These are phyloP conservation scores for Antechinus flavipes DNA, from an alignment of 2,113 vertebrate genomes.

Conservation along the genomic window DNA sequence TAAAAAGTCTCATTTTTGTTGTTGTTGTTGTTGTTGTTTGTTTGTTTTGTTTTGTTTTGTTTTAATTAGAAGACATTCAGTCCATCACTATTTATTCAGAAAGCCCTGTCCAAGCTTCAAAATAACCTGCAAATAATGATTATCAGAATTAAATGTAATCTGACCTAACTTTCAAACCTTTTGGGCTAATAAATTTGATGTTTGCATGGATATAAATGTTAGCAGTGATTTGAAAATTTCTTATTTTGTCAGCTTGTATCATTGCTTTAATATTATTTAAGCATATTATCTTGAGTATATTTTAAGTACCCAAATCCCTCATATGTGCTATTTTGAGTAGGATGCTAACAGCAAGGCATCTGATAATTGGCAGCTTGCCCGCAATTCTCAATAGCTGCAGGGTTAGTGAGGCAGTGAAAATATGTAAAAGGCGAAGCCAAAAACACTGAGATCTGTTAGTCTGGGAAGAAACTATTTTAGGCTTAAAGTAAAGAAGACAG, in stretches of 20 bases:
- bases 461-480: neutral
- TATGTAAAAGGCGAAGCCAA: conserved; percentile 42
- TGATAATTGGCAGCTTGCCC: conserved; percentile 31
- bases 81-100: conserved; percentile 14
- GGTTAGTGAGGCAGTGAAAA: conserved; percentile 55
- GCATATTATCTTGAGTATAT: conserved; percentile 33
- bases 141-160: neutral
- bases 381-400: conserved; percentile 26
- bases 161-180: neutral
- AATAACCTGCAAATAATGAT: conserved; percentile 11
- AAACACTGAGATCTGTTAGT: conserved; percentile 30
- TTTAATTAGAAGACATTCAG: neutral
- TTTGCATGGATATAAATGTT: neutral
- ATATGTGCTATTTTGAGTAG: conserved; percentile 21
- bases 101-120: conserved; percentile 10
- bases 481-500: neutral
- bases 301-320: conserved; percentile 58
- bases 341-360: conserved; percentile 25
- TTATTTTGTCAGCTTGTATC: neutral
- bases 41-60: too few relatives aligned
- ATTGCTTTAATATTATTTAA: conserved; percentile 32
- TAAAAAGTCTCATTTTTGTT: neutral
- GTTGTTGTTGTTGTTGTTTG: too few relatives aligned
- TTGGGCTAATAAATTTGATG: neutral
- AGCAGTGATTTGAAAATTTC: neutral